Conservation (phyloP, 2,888 invertebrate genomes). For the Thyatira batis region DNA sequence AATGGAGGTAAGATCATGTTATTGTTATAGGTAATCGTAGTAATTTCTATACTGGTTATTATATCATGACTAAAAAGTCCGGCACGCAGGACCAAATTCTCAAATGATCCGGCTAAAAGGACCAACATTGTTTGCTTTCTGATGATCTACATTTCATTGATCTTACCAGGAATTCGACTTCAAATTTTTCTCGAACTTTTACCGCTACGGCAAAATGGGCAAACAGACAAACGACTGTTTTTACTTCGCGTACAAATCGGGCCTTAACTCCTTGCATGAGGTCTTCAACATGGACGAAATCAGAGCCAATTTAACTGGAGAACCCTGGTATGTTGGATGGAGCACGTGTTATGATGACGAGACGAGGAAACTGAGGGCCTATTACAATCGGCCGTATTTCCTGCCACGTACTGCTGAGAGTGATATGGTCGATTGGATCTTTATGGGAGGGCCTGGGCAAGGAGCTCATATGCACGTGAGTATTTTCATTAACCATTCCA, state of each 20-base stretch:
- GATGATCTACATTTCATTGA: not conserved
- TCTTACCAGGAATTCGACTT: conserved; percentile 86
- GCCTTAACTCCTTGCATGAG: conserved; percentile 89
- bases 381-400: conserved; percentile 94
- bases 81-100: too few species aligned
- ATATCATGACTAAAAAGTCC: too few species aligned
- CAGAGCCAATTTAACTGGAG: conserved; percentile 84
- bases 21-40: too few species aligned
- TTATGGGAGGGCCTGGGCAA: conserved; percentile 97
- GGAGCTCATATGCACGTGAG: conserved; percentile 98
- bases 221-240: conserved; percentile 88
- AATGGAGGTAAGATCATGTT: conserved; percentile 59
- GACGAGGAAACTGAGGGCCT: conserved; percentile 88
- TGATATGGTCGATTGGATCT: conserved; percentile 96
- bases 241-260: conserved; percentile 96
- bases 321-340: conserved; percentile 92
- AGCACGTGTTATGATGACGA: conserved; percentile 95
- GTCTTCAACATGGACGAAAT: conserved; percentile 90
- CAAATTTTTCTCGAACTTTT: conserved; percentile 90
- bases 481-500: too few species aligned
- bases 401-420: conserved; percentile 93
- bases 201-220: conserved; percentile 82
- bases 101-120: not conserved
- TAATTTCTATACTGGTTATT: too few species aligned
- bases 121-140: not conserved